These are phyloP conservation scores for Sebastes schlegelii DNA, from an alignment of 2,113 vertebrate species.

Conservation along the genomic window DNA sequence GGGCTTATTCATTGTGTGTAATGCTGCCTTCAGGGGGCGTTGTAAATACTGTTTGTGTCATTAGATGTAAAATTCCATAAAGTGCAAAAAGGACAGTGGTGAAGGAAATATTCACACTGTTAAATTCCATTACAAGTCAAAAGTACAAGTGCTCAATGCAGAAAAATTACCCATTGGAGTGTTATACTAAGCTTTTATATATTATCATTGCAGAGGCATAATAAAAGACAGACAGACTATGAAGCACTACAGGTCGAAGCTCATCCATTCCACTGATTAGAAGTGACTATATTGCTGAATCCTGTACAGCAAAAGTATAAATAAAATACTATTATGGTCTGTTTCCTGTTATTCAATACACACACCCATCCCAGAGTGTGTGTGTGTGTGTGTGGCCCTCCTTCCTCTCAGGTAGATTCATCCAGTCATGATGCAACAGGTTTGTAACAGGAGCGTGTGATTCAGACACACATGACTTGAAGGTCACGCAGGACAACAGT, in stretches of 20 bases:
- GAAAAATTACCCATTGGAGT: background rate
- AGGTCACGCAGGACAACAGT: conserved; percentile 51
- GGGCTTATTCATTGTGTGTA: background rate
- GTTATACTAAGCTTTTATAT: background rate
- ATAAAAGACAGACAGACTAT: background rate
- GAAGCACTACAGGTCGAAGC: background rate
- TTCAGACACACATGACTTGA: conserved; percentile 71
- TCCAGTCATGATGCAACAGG: conserved; percentile 60
- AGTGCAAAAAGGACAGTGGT: background rate
- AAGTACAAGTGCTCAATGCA: background rate
- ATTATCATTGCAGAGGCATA: background rate
- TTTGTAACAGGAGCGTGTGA: conserved; percentile 54
- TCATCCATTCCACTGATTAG: background rate
- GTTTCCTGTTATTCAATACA: conserved; percentile 4
- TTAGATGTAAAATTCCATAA: background rate
- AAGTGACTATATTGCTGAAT: background rate
- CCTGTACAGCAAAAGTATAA: background rate
- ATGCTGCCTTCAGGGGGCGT: conserved; percentile 4
- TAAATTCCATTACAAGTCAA: background rate
- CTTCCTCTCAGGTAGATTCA: conserved; percentile 21
- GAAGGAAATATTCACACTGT: background rate
- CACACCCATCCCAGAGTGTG: conserved; percentile 23
- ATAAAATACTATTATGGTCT: background rate
- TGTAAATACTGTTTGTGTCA: background rate
- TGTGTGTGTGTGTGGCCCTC: conserved; percentile 23